Percentiles rank a stretch among this genome's conserved stretches.
Evolutionary conservation across 1,140 invertebrate species (phyloP).

Genomic region (Lycorma delicatula): DNA sequence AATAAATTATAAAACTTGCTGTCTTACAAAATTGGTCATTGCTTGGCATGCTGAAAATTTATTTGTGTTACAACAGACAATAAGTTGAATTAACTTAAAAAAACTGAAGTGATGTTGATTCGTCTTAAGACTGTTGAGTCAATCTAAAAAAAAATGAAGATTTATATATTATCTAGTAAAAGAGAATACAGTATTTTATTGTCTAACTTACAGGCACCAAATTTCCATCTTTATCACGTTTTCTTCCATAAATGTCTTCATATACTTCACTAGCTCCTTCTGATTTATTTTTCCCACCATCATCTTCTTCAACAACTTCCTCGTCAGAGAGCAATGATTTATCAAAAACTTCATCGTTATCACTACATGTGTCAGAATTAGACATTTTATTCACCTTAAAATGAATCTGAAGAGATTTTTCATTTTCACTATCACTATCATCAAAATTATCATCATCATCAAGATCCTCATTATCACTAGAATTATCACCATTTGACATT

Average conservation of each 20-base stretch:
- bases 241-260: constrained; percentile 92
- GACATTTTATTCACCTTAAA: neutral
- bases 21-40: too few species aligned
- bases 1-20: too few species aligned
- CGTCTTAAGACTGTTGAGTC: too few species aligned
- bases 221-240: constrained; percentile 69
- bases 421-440: constrained; percentile 35
- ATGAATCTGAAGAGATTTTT: constrained; percentile 41
- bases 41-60: too few species aligned
- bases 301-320: constrained; percentile 20
- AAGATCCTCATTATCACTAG: constrained; percentile 23
- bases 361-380: constrained; percentile 34
- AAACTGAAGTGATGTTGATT: too few species aligned
- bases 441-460: constrained; percentile 24
- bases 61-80: too few species aligned
- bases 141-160: neutral
- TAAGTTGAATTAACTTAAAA: too few species aligned
- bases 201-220: constrained; percentile 46
- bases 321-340: too few species aligned
- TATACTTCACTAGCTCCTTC: constrained; percentile 38
- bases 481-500: constrained; percentile 14
- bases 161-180: neutral
- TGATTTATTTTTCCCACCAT: constrained; percentile 24
- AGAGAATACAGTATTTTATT: constrained; percentile 3
- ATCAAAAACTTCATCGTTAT: constrained; percentile 36